A percentile compares a stretch with the other conserved stretches of the same genome.
Evolutionary conservation across 2,113 vertebrate genomes (phyloP).

Genomic region (Riparia riparia): DNA sequence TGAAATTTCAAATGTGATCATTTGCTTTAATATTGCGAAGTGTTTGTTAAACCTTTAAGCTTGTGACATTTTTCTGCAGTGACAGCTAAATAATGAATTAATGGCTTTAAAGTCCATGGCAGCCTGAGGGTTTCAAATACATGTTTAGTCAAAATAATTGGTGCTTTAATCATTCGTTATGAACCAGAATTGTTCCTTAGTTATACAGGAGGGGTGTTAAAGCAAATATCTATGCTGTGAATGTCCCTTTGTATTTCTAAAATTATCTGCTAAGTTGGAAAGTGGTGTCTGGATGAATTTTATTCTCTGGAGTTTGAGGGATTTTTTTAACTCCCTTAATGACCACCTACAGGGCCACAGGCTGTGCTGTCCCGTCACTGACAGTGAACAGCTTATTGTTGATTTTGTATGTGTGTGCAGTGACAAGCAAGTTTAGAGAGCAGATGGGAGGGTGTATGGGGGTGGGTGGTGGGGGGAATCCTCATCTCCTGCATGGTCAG

Average conservation of each 20-base stretch:
- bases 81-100: constrained; percentile 71
- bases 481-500: background rate
- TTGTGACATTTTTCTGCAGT: constrained; percentile 57
- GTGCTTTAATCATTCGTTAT: constrained; percentile 70
- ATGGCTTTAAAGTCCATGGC: constrained; percentile 51
- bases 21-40: constrained; percentile 52
- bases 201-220: constrained; percentile 28
- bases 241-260: constrained; percentile 12
- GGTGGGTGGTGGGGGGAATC: background rate
- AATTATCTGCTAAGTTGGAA: background rate
- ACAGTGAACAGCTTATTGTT: background rate
- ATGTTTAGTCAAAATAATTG: constrained; percentile 69
- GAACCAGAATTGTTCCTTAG: constrained; percentile 38
- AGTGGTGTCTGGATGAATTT: background rate
- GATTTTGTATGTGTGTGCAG: background rate
- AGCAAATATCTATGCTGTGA: constrained; percentile 23
- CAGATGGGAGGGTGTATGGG: background rate
- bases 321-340: background rate
- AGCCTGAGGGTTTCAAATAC: constrained; percentile 59
- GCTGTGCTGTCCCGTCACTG: background rate
- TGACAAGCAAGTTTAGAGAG: background rate
- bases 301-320: background rate
- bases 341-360: background rate
- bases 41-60: constrained; percentile 63
- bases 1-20: constrained; percentile 47